Evolutionary conservation across 2,888 invertebrate genomes (phyloP), one percentile per base, ranked within the genome.

Genomic region (Drosophila stalkeri): DNA sequence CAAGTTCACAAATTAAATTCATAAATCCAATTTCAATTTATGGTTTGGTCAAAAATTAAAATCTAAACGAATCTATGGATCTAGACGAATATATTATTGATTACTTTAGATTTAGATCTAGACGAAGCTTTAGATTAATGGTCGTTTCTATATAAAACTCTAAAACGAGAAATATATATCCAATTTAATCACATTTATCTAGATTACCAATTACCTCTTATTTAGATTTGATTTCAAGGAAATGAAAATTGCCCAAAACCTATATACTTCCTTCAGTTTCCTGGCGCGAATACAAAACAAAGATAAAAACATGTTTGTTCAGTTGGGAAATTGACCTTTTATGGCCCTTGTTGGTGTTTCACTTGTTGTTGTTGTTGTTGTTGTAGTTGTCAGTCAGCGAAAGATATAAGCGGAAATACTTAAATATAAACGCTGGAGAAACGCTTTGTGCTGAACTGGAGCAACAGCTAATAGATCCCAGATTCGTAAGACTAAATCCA

Each of bases 281-380:
- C 8, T 18, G 14, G 18, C 33, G 33, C 14, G 33, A 75, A 77
- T 75, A 79, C 33, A 43, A 56, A 31, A 43, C 39, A 20, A 23
- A 57, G 33, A 16, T 27, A 57, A 57, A 35, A 57, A 81, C 85
- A 84, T 77, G 85, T 85, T 89, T 89, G 72, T 66, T 87, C 71
- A 84, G 77, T 87, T 85, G 80, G 81, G 73, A 89, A 85, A 89
- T 89, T 86, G 67, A 89, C 81, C 87, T 85, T 85, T 84, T 86
- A 77, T 81, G 79, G 85, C 62, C 71, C 23, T 43, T 60, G 51
- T 47, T 59, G 31, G 64, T n/a, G n/a, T 60, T 44, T 18, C 43
- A 61, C 39, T 23, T 43, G 23, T 31, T 43, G 46, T 35, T 55
- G 33, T 54, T 46, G 14, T 41, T 46, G 33, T 31, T 49, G 35